Conservation (phyloP, 2,797 vertebrate genomes). For the Hypotaenidia philippensis region DNA sequence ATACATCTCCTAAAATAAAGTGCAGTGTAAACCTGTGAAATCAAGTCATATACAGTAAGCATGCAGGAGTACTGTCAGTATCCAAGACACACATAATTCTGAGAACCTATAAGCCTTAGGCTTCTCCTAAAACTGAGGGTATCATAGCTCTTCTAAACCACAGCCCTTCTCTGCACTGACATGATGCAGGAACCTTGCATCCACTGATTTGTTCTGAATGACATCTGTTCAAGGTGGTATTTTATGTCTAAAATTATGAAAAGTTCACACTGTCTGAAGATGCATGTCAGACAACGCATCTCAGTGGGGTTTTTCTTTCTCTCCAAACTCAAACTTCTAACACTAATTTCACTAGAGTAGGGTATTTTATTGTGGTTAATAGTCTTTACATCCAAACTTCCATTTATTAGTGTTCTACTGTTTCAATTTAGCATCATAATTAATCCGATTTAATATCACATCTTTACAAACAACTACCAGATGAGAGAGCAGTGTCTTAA, state of each 20-base stretch:
- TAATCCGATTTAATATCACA: neutral
- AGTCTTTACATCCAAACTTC: neutral
- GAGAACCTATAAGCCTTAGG: neutral
- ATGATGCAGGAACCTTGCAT: neutral
- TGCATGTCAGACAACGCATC: neutral
- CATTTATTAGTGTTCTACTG: neutral
- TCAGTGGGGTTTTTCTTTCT: neutral
- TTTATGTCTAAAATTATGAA: neutral
- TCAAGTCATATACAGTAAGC: neutral
- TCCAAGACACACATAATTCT: neutral
- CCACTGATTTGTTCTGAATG: neutral
- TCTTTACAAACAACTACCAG: neutral
- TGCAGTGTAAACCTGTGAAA: neutral
- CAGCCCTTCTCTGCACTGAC: neutral
- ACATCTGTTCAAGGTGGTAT: too few species aligned
- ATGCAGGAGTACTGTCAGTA: neutral
- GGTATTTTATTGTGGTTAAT: neutral
- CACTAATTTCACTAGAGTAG: neutral
- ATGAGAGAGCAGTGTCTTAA: neutral
- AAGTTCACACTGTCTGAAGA: neutral
- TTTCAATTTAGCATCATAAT: neutral
- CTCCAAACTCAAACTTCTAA: neutral
- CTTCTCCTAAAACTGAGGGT: fast-evolving
- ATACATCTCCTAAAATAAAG: neutral
- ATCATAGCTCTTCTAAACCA: neutral